Base-by-base conservation (phyloP, 1,140 invertebrate genomes). In the Tetramorium alpestre region DNA sequence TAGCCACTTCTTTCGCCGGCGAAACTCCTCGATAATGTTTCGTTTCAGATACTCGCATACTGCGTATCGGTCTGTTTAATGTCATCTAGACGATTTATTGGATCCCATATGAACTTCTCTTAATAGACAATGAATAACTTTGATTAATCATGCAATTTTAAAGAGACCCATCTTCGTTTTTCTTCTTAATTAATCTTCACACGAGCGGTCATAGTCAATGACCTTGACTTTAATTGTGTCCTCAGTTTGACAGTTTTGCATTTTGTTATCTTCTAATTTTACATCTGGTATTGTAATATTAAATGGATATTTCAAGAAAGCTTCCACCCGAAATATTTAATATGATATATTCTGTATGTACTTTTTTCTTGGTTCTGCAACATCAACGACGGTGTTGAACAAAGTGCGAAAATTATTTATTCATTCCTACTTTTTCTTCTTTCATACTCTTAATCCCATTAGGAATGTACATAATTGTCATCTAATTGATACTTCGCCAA, bases 371-470 rank as follows among this genome's bases (percentile, higher is more conserved):
- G 28, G 13, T 58, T 54, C 18, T 54, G 11, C 18, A 5, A 65
- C 10, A 75, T 41, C 7, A 38, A 60, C 33, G 33, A 75, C n/a
- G 18, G 2, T 38, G 28, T 47, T 11, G 44, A 44, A 22, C 25
- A 16, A 33, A 60, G 4, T 86, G 5, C 33, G 22, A 47, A 77
- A 18, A 62, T 58, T 44, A 49, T 41, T 86, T 54, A 77, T 41
- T 67, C 38, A 44, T 49, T 85, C n/a, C 4, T 54, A 80, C 41
- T 11, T 73, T 62, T 64, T 18, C 22, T 60, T 72, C 16, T 73
- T 38, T 54, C 16, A 16, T 8, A 11, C 44, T 65, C 41, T 8
- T 58, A 58, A 44, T 2, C 3, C 3, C 18, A 13, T 13, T 64
- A 49, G 11, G 2, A 33, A 10, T 22, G 7, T n/a, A 11, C 16